Conservation (phyloP, 2,797 vertebrate species). For the Sebastes melanostomus region DNA sequence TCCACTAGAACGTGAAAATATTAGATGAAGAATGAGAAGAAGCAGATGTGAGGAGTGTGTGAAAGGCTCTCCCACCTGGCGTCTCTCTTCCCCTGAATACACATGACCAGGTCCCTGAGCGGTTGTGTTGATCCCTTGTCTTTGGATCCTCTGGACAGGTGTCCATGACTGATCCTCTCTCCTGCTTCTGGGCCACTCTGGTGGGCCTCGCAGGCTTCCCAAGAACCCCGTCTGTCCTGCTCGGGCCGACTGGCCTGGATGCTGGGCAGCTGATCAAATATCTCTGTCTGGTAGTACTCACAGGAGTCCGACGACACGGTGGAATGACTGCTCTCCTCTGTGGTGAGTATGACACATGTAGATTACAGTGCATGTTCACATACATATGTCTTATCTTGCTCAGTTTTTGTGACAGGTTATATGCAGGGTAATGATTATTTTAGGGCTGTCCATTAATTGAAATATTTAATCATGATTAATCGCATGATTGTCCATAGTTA, state of each 20-base stretch:
- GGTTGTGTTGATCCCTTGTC: conserved; percentile 54
- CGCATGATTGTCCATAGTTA: too few relatives aligned
- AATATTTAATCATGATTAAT: too few relatives aligned
- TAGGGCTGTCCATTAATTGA: too few relatives aligned
- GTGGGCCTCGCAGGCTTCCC: background rate
- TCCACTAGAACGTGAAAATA: background rate
- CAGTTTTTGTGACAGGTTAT: background rate
- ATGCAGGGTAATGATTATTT: background rate
- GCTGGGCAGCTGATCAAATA: conserved; percentile 76
- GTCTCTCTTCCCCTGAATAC: conserved; percentile 75
- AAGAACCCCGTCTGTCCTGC: conserved; percentile 9
- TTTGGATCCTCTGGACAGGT: conserved; percentile 26
- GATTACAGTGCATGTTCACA: background rate
- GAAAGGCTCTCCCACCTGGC: conserved; percentile 59
- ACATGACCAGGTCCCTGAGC: conserved; percentile 62
- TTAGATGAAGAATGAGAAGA: background rate
- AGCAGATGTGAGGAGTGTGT: background rate
- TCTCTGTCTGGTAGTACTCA: conserved; percentile 74
- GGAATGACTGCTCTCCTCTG: conserved; percentile 69
- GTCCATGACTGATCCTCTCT: background rate
- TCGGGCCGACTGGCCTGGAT: conserved; percentile 44
- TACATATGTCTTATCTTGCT: background rate
- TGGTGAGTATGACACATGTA: background rate
- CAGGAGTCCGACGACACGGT: conserved; percentile 62
- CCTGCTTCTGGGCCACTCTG: background rate